phyloP scores from a whole-genome alignment of 2,888 invertebrate species.

The Coelinius sp. region DNA sequence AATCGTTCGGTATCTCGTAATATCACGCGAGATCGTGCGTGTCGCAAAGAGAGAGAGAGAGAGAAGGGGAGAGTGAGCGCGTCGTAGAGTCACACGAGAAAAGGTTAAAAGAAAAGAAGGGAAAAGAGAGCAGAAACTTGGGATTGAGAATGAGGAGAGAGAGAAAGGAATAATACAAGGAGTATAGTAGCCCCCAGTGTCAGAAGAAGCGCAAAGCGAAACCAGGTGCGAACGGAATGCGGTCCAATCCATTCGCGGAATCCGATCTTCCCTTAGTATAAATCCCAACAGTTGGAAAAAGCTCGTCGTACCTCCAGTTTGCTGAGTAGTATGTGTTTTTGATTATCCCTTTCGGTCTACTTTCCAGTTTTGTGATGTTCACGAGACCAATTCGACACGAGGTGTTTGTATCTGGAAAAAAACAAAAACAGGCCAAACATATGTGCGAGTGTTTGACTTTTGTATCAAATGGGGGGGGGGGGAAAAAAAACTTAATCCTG shows the following conservation, averaged over 20 bases:
- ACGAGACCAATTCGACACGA: slow-evolving; percentile 25
- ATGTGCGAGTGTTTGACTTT: neutral
- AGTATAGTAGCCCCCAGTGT: neutral
- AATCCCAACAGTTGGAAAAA: slow-evolving; percentile 63
- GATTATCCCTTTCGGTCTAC: slow-evolving; percentile 36
- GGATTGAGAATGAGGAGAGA: slow-evolving; percentile 1
- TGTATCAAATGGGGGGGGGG: neutral
- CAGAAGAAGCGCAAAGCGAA: slow-evolving; percentile 39
- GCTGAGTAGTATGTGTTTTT: slow-evolving; percentile 26
- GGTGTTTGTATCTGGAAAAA: neutral
- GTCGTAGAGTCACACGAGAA: slow-evolving; percentile 29
- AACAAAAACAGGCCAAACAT: neutral
- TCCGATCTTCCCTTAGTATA: slow-evolving; percentile 63
- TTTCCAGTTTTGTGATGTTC: slow-evolving; percentile 28
- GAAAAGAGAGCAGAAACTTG: slow-evolving; percentile 13
- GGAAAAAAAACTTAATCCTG: neutral
- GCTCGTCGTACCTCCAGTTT: slow-evolving; percentile 49
- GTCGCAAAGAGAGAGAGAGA: slow-evolving; percentile 13
- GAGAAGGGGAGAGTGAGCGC: neutral
- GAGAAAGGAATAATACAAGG: slow-evolving; percentile 8
- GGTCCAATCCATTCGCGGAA: slow-evolving; percentile 69
- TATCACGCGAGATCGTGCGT: slow-evolving; percentile 23
- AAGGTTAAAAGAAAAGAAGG: slow-evolving; percentile 25
- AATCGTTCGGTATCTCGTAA: slow-evolving; percentile 27
- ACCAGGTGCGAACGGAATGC: slow-evolving; percentile 69